Evolutionary conservation across 2,113 vertebrate genomes (phyloP).

Genomic region (Mixornis gularis): DNA sequence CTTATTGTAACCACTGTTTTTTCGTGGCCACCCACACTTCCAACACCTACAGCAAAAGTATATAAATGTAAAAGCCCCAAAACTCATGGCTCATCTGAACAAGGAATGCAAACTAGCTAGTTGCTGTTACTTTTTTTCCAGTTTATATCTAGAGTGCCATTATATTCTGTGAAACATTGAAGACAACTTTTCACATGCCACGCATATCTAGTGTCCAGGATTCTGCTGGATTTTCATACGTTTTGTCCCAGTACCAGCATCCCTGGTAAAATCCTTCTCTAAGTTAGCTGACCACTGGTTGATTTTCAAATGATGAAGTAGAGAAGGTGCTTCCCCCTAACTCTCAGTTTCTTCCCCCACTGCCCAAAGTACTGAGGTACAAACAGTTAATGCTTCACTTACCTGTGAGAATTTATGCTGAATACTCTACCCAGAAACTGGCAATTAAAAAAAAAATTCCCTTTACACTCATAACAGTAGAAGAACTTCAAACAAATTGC

Average conservation of each 20-base stretch:
- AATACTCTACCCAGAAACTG: conserved; percentile 38
- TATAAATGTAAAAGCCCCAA: conserved; percentile 69
- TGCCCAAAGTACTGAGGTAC: neutral
- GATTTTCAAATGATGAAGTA: neutral
- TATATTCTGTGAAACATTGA: neutral
- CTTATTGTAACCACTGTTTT: conserved; percentile 76
- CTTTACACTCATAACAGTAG: conserved; percentile 52
- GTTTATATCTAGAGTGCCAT: conserved; percentile 38
- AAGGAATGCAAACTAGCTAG: conserved; percentile 69
- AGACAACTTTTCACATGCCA: neutral
- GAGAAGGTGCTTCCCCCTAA: neutral
- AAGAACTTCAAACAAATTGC: conserved; percentile 42
- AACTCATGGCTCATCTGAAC: conserved; percentile 63
- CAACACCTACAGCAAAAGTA: conserved; percentile 71
- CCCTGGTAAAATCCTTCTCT: neutral
- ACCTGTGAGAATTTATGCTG: conserved; percentile 26
- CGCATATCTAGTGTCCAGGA: accelerated
- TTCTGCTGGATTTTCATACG: neutral
- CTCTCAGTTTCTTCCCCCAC: neutral
- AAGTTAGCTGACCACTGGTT: neutral
- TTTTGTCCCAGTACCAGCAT: neutral
- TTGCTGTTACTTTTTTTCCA: conserved; percentile 65
- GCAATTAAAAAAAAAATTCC: conserved; percentile 31
- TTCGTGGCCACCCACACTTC: conserved; percentile 76
- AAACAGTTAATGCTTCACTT: conserved; percentile 9